A percentile compares a stretch with the other conserved stretches of the same genome.
These are phyloP conservation scores for Hemibagrus wyckioides DNA, from an alignment of 2,113 vertebrate species.

Conservation along the genomic window DNA sequence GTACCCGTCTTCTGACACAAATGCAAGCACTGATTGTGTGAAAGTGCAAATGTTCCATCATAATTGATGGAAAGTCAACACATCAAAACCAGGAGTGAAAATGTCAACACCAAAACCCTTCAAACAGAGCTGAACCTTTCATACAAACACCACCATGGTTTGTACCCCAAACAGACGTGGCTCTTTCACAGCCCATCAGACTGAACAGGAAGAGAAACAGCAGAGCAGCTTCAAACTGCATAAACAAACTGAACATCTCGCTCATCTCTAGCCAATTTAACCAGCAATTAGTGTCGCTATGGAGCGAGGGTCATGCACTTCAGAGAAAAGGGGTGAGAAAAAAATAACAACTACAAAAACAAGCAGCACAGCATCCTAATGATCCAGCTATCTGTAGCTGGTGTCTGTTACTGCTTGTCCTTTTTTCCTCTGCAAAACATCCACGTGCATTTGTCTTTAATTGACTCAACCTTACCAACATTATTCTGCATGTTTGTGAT, in stretches of 20 bases:
- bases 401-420: slow-evolving; percentile 44
- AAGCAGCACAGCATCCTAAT: slow-evolving; percentile 59
- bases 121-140: background rate
- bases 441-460: slow-evolving; percentile 47
- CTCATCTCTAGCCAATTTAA: slow-evolving; percentile 55
- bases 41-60: slow-evolving; percentile 5
- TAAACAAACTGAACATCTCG: background rate
- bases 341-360: slow-evolving; percentile 30
- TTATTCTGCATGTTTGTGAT: background rate
- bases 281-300: slow-evolving; percentile 68
- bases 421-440: slow-evolving; percentile 50
- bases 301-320: slow-evolving; percentile 53
- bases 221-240: slow-evolving; percentile 26
- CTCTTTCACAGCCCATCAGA: slow-evolving; percentile 47
- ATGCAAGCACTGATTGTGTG: background rate
- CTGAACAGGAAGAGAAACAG: slow-evolving; percentile 44
- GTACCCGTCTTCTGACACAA: background rate
- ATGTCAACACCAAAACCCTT: slow-evolving; percentile 47
- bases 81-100: slow-evolving; percentile 33
- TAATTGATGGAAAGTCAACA: slow-evolving; percentile 31
- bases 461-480: background rate
- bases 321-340: slow-evolving; percentile 24
- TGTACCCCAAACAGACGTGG: slow-evolving; percentile 4
- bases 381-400: slow-evolving; percentile 57
- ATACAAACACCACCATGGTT: slow-evolving; percentile 12